Evolutionary conservation across 2,797 vertebrate genomes (phyloP), one percentile per base, ranked within the genome.

Genomic region (Loris lydekkerianus): DNA sequence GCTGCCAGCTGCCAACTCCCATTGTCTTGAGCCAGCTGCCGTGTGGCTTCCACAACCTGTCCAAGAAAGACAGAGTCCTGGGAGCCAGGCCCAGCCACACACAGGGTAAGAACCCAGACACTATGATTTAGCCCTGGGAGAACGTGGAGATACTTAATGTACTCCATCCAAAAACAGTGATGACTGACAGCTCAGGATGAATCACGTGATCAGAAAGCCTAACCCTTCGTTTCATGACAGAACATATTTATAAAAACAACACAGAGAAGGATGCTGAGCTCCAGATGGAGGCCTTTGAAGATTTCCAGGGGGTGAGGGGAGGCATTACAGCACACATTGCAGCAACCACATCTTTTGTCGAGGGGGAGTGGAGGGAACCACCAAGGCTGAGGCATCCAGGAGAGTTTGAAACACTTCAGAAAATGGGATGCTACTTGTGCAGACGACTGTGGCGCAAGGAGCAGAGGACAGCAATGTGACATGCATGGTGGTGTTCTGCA

Each of bases 271-370:
- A 58, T 21, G 27, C 40, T 10, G 43, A 84, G 49, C 7, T 10
- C 37, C 96, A 96, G 63, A 81, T 73, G 93, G 87, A 60, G 58
- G 25, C 21, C 14, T 93, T 93, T 37, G 18, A 27, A 83, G 63
- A 70, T 77, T 70, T 75, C 65, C 92, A 18, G 21, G 75, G 37
- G 21, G 29, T 7, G 2, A 6, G 21, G 58, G 18, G 25, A 34
- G 49, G 53, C 53, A 10, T 23, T 1, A 14, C 10, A 73, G 88
- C 91, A 69, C 56, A 46, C 23, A 67, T 34, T 18, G 76, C 1
- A 1, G 15, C 37, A 31, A 21, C 72, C 13, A 17, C 60, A 65
- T 75, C 49, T 67, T n/a, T 17, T 18, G 34, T 15, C 14, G 46
- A 7, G 3, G 29, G 25, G 27, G 13, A 46, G 29, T 15, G 5